Conservation (phyloP, 2,888 invertebrate genomes). For the Kryphioiulus occultus region DNA sequence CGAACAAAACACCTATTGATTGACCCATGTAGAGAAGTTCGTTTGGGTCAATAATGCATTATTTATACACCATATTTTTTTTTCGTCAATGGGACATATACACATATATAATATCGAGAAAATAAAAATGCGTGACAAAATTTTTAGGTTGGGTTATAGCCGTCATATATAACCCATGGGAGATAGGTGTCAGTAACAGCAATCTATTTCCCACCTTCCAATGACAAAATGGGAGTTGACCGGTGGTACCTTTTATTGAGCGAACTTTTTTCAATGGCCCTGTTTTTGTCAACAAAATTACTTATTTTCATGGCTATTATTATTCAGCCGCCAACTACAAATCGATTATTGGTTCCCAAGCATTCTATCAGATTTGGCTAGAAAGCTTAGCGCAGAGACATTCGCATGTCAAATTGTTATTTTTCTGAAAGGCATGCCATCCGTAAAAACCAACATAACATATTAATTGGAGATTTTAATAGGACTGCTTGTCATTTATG, state of each 20-base stretch:
- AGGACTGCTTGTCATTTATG: not conserved
- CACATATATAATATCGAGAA: not conserved
- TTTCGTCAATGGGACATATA: not conserved
- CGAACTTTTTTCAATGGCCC: conserved; percentile 13
- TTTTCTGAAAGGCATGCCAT: not conserved
- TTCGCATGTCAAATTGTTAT: not conserved
- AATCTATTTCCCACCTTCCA: conserved; percentile 28
- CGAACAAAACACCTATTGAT: not conserved
- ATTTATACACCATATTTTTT: conserved; percentile 7
- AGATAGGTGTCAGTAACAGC: conserved; percentile 21
- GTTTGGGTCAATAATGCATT: conserved; percentile 40
- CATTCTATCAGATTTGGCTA: conserved; percentile 1
- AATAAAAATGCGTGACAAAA: conserved; percentile 35
- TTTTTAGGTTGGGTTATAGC: not conserved
- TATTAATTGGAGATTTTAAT: not conserved
- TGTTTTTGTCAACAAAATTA: conserved; percentile 32
- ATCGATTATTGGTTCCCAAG: conserved; percentile 33
- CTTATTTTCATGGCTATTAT: conserved; percentile 39
- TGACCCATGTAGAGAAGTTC: conserved; percentile 28
- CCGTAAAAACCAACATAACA: not conserved
- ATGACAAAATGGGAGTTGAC: conserved; percentile 27
- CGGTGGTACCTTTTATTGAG: conserved; percentile 18
- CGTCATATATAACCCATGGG: conserved; percentile 1
- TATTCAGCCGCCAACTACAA: not conserved
- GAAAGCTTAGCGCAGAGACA: not conserved